Conservation (phyloP, 2,888 invertebrate species). For the Lottia gigantea region DNA sequence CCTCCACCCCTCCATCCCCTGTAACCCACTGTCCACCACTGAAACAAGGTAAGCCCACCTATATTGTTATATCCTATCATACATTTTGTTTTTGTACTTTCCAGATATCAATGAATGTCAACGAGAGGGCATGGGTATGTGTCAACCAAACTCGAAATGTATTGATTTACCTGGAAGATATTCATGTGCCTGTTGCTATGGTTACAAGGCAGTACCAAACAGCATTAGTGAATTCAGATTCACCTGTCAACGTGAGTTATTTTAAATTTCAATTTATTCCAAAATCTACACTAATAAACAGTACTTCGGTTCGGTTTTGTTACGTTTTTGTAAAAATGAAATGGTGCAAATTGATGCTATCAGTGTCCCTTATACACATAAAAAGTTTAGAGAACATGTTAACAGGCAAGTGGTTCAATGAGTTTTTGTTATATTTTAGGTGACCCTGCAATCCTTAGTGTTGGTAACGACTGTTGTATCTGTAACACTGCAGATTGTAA, state of each 20-base stretch:
- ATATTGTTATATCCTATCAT: too few relatives aligned
- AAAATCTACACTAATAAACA: too few relatives aligned
- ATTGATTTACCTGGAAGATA: conserved; percentile 11
- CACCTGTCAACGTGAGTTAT: conserved; percentile 10
- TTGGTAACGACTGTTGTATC: background rate
- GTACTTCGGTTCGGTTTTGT: too few relatives aligned
- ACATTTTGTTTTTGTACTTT: background rate
- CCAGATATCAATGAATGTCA: conserved; percentile 18
- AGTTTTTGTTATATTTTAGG: background rate
- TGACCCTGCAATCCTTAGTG: background rate
- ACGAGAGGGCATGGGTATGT: background rate
- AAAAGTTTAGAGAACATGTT: too few relatives aligned
- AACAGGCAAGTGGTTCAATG: too few relatives aligned
- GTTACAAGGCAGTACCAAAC: background rate
- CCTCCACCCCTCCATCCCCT: too few relatives aligned
- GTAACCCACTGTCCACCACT: too few relatives aligned
- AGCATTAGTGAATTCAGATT: background rate
- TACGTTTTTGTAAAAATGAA: too few relatives aligned
- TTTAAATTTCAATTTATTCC: too few relatives aligned
- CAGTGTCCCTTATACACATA: too few relatives aligned
- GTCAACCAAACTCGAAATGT: background rate
- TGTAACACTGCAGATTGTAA: background rate
- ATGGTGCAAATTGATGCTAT: too few relatives aligned
- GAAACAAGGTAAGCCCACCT: too few relatives aligned
- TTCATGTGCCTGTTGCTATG: background rate